Conservation (phyloP, 1,140 invertebrate genomes). For the Carposina sasakii region DNA sequence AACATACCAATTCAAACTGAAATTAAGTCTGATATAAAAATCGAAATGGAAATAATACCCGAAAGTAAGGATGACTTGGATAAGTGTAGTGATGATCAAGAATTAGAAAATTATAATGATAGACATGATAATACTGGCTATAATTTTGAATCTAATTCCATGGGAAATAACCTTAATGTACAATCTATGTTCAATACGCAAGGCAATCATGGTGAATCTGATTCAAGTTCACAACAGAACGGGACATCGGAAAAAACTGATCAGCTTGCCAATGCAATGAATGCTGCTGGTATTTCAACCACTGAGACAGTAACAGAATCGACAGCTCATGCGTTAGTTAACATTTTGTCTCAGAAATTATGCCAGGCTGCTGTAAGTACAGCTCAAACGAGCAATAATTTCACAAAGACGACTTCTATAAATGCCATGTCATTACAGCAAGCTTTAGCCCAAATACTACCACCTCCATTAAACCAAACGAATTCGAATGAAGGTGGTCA, state of each 20-base stretch:
- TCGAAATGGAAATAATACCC: constrained; percentile 42
- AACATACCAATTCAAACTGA: constrained; percentile 48
- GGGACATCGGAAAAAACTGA: constrained; percentile 47
- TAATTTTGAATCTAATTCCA: constrained; percentile 37
- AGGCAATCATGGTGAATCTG: constrained; percentile 15
- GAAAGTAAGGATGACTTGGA: constrained; percentile 38
- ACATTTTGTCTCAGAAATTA: constrained; percentile 54
- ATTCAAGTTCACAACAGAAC: constrained; percentile 35
- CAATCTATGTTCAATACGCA: constrained; percentile 15
- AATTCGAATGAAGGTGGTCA: constrained; percentile 43
- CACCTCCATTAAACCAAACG: constrained; percentile 60
- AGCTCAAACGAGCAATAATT: constrained; percentile 43
- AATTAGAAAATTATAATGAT: constrained; percentile 29
- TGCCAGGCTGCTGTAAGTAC: constrained; percentile 25
- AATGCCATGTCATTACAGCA: constrained; percentile 65
- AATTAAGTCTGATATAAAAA: constrained; percentile 38
- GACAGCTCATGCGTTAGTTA: constrained; percentile 44
- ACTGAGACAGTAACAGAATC: constrained; percentile 37
- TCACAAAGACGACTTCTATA: constrained; percentile 50
- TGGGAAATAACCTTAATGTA: too few species aligned
- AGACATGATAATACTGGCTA: constrained; percentile 40
- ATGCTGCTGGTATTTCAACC: constrained; percentile 52
- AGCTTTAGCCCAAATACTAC: constrained; percentile 66
- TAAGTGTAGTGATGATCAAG: constrained; percentile 30
- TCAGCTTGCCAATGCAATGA: constrained; percentile 64